Conservation (phyloP, 2,797 vertebrate genomes). For the Phrynocephalus forsythii region DNA sequence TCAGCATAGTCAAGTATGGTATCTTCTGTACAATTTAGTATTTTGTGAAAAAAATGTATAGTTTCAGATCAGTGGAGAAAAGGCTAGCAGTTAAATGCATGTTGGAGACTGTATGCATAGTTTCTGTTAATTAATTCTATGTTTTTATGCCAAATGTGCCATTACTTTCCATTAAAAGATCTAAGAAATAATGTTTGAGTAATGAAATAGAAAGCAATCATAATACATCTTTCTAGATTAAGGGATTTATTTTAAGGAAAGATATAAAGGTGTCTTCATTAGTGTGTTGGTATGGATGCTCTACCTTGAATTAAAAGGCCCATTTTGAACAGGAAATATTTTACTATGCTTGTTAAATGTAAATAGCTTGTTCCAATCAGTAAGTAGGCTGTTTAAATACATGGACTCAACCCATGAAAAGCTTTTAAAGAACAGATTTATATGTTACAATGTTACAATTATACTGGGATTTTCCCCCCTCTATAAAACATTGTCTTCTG, state of each 20-base stretch:
- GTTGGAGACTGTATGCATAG: constrained; percentile 72
- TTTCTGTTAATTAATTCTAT: constrained; percentile 84
- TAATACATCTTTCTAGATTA: constrained; percentile 74
- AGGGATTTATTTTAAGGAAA: constrained; percentile 55
- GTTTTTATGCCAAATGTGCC: constrained; percentile 80
- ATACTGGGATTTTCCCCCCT: constrained; percentile 19
- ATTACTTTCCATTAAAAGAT: constrained; percentile 86
- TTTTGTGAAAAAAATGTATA: constrained; percentile 80
- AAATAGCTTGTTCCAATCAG: constrained; percentile 34
- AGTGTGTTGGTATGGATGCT: constrained; percentile 15
- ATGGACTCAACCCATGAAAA: constrained; percentile 21
- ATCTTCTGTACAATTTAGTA: constrained; percentile 72
- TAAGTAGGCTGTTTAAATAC: constrained; percentile 40
- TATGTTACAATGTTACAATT: constrained; percentile 52
- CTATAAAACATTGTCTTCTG: not conserved
- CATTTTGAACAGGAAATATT: constrained; percentile 33
- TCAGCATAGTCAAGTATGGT: constrained; percentile 64
- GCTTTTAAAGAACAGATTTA: constrained; percentile 32
- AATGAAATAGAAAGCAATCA: constrained; percentile 57
- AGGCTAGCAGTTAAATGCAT: constrained; percentile 72
- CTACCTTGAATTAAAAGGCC: constrained; percentile 34
- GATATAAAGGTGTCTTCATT: constrained; percentile 46
- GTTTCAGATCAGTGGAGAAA: constrained; percentile 80
- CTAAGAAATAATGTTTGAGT: constrained; percentile 52
- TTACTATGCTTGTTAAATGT: constrained; percentile 47